Evolutionary conservation across 2,797 vertebrate species (phyloP).

Genomic region (Anniella stebbinsi): DNA sequence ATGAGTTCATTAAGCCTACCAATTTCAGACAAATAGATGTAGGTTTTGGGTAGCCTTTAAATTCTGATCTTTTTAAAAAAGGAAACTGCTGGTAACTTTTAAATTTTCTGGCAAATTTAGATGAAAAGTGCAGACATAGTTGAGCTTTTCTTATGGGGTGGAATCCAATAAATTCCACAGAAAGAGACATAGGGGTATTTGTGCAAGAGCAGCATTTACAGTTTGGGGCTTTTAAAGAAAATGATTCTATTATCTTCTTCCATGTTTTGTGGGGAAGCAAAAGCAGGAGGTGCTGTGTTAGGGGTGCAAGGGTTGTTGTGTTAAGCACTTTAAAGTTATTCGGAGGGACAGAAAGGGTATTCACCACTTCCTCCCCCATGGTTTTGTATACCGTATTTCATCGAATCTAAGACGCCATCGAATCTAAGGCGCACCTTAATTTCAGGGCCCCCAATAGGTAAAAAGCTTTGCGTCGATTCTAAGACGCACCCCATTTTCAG

Average conservation of each 20-base stretch:
- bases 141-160: not conserved
- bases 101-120: not conserved
- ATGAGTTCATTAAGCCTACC: not conserved
- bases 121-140: not conserved
- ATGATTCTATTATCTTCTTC: not conserved
- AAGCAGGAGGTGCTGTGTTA: too few relatives aligned
- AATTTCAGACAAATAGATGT: not conserved
- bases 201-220: not conserved
- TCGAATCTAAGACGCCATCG: too few relatives aligned
- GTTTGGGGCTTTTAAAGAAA: too few relatives aligned
- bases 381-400: too few relatives aligned
- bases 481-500: too few relatives aligned
- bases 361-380: not conserved
- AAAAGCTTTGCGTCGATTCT: too few relatives aligned
- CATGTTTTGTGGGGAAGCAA: too few relatives aligned
- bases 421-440: too few relatives aligned
- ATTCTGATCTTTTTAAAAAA: not conserved
- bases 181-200: not conserved
- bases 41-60: not conserved
- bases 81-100: not conserved
- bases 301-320: not conserved
- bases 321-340: not conserved
- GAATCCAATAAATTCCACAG: not conserved
- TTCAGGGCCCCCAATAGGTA: too few relatives aligned
- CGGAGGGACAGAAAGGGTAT: not conserved